Evolutionary conservation across 1,140 invertebrate genomes (phyloP), one percentile per base, ranked within the genome.

Genomic region (Linepithema humile): DNA sequence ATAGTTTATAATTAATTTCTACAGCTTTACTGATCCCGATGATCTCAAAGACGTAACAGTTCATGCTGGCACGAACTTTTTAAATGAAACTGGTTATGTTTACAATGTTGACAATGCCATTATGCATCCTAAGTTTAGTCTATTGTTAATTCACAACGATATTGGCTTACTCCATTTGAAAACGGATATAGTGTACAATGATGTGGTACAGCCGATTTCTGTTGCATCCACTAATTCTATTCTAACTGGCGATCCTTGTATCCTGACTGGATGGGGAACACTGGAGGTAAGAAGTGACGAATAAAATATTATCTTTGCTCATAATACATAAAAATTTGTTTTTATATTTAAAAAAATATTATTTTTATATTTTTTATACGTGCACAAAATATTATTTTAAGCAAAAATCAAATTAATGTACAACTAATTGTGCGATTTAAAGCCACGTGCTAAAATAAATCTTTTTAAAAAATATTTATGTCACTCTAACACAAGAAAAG

Each of bases 251-350:
- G n/a, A 88, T 6, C 0, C 48, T 7, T 92, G 88, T 1, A 32
- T 77, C 26, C 90, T 95, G 17, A 93, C 92, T 59, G 95, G 95
- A 32, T 96, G 95, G 95, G 95, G 70, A 83, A 60, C 20, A 10
- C 32, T 35, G 0, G 7, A 0, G 26, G 80, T 88, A 40, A 59
- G 48, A 38, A 32, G 2, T 10, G 3, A 20, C 10, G 1, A 17
- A 9, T 55, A 29, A 72, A 55, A 1, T 17, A 50, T n/a, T n/a
- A 69, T 2, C 43, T 38, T 50, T 12, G n/a, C 40, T n/a, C 38
- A 12, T 35, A 45, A 67, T 48, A 12, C 3, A 29, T 10, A 12
- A 15, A 50, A 3, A 45, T 7, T n/a, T 60, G 15, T 4, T 1
- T 35, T 48, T 4, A 7, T 1, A 17, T 35, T 23, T 53, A 4